A percentile compares a stretch with the other conserved stretches of the same genome.
These are phyloP conservation scores for Tanytarsus gracilentus DNA, from an alignment of 2,888 invertebrate species.

Conservation along the genomic window DNA sequence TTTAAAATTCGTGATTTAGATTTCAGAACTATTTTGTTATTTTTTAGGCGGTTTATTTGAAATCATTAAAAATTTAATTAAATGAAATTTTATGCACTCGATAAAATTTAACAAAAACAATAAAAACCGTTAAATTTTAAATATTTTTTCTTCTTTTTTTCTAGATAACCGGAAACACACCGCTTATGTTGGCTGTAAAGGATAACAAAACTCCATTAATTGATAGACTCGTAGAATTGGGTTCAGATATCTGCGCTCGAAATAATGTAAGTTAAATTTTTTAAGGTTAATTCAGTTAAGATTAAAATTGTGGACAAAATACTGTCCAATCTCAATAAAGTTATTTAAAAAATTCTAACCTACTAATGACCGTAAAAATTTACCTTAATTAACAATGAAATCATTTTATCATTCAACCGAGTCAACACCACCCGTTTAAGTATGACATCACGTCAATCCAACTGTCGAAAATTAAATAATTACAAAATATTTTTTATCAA, in stretches of 20 bases:
- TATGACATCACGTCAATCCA: too few species aligned
- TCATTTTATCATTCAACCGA: too few species aligned
- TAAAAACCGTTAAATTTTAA: not conserved
- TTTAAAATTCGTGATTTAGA: too few species aligned
- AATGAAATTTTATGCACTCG: not conserved
- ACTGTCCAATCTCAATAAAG: too few species aligned
- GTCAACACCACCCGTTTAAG: too few species aligned
- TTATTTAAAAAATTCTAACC: too few species aligned
- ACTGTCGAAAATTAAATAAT: too few species aligned
- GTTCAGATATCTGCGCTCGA: constrained; percentile 81
- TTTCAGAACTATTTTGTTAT: too few species aligned
- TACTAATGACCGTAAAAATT: too few species aligned
- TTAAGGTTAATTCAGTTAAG: not conserved
- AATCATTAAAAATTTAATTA: not conserved
- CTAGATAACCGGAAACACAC: constrained; percentile 87
- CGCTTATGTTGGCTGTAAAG: constrained; percentile 91
- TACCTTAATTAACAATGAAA: too few species aligned
- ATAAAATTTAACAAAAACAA: not conserved
- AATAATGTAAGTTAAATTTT: constrained; percentile 67
- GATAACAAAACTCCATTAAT: constrained; percentile 86
- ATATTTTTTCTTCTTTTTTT: constrained; percentile 37
- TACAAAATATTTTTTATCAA: too few species aligned
- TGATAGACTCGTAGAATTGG: constrained; percentile 86
- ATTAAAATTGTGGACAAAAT: not conserved
- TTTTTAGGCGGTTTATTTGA: too few species aligned